A percentile compares a stretch with the other conserved stretches of the same genome.
These are phyloP conservation scores for Scaptomyza cyrtandrae DNA, from an alignment of 2,888 invertebrate genomes.

Conservation along the genomic window DNA sequence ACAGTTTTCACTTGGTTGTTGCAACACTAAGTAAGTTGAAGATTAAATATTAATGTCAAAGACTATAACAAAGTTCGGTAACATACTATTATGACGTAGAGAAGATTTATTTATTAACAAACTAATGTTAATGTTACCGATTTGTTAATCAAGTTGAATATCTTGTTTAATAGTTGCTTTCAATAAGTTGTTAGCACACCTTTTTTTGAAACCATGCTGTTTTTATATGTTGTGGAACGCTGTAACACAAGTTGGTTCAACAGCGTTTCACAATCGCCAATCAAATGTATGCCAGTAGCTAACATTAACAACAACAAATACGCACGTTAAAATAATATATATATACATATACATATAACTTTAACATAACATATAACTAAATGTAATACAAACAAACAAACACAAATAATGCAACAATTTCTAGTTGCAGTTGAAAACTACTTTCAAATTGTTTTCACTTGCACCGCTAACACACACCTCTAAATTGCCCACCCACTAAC, in stretches of 20 bases:
- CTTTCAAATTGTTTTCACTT: constrained; percentile 76
- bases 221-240: neutral
- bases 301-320: constrained; percentile 1
- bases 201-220: neutral
- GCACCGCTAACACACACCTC: constrained; percentile 45
- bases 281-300: constrained; percentile 19
- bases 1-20: constrained; percentile 1
- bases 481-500: constrained; percentile 24
- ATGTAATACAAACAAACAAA: constrained; percentile 27
- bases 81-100: neutral
- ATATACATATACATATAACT: constrained; percentile 5
- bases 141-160: neutral
- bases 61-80: neutral
- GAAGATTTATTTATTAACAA: too few relatives aligned
- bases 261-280: constrained; percentile 26
- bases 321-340: constrained; percentile 5
- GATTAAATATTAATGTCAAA: neutral
- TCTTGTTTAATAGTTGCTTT: constrained; percentile 1
- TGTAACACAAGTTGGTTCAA: neutral
- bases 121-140: neutral
- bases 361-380: neutral
- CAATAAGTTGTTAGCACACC: neutral
- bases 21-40: neutral
- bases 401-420: constrained; percentile 22
- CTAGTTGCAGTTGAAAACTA: constrained; percentile 61